Base-by-base conservation (phyloP, 2,797 vertebrate species). In the Fistularia commersonii region DNA sequence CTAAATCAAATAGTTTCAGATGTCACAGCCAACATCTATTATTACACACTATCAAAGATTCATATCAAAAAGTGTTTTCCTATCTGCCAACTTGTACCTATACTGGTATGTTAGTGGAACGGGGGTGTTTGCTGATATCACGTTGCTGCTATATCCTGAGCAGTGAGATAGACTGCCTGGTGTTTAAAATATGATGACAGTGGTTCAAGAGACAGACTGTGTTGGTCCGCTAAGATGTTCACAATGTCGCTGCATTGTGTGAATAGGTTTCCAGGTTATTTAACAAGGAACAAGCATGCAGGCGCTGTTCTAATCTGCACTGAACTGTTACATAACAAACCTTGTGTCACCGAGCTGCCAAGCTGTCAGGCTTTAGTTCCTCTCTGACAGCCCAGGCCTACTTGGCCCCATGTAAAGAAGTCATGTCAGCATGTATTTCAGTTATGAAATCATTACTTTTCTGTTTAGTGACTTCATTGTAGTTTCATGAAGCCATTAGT, bases 251-350 rank as follows among this genome's bases (percentile, higher is more conserved):
- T 54, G 67, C 32, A 41, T 49, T 23, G 0, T 63, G 33, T 48
- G 35, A 48, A 54, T 51, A 34, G 47, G 51, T 45, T 49, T 41
- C 57, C 70, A 36, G 32, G 51, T 53, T 80, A 35, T 74, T 61
- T 39, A 52, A 66, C 32, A 23, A 51, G 36, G 64, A 48, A 58
- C 15, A 56, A 32, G 54, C 51, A 15, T 5, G 45, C 48, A 57
- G 57, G 60, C 35, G 32, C 49, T 65, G 39, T 47, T 80, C 76
- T 90, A 69, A 87, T 91, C 81, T 76, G 74, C 84, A 87, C 79
- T 80, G 87, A 63, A 61, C 74, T 80, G 79, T 93, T 93, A 85
- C 76, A 70, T 93, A 93, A 93, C 87, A 76, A 83, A 85, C 86
- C 74, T 91, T 91, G 85, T 81, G 69, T 88, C 81, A 77, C 80